Base-by-base conservation (phyloP, 2,797 vertebrate species). In the Novumbra hubbsi region DNA sequence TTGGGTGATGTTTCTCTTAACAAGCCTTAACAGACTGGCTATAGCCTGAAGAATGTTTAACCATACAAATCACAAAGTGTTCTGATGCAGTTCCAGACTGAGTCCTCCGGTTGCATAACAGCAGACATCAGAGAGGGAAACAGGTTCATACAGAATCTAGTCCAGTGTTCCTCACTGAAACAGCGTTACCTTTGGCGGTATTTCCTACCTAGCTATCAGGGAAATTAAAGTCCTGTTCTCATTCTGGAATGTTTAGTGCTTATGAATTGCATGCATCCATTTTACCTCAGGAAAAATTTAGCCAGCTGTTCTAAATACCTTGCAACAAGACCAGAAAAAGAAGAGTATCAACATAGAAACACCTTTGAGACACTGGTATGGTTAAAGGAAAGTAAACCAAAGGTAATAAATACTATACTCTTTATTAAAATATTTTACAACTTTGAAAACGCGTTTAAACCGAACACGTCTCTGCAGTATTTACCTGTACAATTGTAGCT, bases 351-450 rank as follows among this genome's bases (percentile, higher is more conserved):
- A 60, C 21, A 21, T 11, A 60, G n/a, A 52, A 55, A 21, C 19
- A 55, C 52, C 19, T n/a, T 5, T 55, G 52, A 24, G 21, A 55
- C 52, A 60, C 21, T 21, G 21, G 55, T 60, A 3, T 60, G 55
- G 8, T 21, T 24, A 6, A 70, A 70, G 19, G 28, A 28, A 16
- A 71, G 70, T 71, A 0, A 82, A 77, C 76, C 38, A 63, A 71
- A 72, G 71, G 55, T 90, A 96, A 97, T 96, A 97, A 98, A 98
- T 97, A 97, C 94, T 95, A 94, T 94, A 93, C 85, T 91, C 85
- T 93, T 97, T 97, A 97, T 97, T 93, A 95, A 96, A 97, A 96
- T 96, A 96, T 94, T 95, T 92, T 95, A 96, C 95, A 96, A 87
- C 93, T 92, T 91, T 92, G 90, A 94, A 95, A 94, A 95, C 92